phyloP scores from a whole-genome alignment of 30 jellyfish, hydroid and myxozoan genomes.

The Rhopilema esculentum region DNA sequence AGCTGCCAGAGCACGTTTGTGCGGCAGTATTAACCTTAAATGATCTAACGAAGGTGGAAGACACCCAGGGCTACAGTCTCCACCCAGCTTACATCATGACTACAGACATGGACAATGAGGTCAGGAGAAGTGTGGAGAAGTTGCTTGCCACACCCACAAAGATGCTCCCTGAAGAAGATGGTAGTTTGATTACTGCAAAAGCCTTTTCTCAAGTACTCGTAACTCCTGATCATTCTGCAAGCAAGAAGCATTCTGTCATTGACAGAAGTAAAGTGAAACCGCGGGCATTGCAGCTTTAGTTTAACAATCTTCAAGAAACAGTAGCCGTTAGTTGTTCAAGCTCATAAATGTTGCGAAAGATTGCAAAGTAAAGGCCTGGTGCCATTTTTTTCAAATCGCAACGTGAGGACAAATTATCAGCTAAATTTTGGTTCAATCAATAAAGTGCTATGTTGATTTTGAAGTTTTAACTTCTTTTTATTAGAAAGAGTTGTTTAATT shows the following conservation, averaged over 20 bases:
- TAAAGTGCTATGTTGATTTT: no score
- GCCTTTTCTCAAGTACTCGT: conserved; percentile 50
- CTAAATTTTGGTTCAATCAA: no score
- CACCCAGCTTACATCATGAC: conserved; percentile 37
- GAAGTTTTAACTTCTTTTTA: no score
- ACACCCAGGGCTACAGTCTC: conserved; percentile 15
- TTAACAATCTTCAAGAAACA: no score
- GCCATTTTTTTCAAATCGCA: no score
- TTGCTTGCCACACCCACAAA: conserved; percentile 66
- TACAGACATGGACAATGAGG: conserved; percentile 12
- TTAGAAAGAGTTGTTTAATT: no score
- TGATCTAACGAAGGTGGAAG: conserved; percentile 29
- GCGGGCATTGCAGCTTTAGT: conserved; percentile 37
- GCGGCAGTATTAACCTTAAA: conserved; percentile 25
- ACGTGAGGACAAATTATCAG: no score
- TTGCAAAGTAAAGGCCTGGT: no score
- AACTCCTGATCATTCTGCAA: conserved; percentile 52
- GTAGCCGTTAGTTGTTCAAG: no score
- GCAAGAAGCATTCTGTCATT: not conserved
- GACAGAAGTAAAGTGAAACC: conserved; percentile 36
- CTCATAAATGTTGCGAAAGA: no score
- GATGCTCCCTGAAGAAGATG: conserved; percentile 16
- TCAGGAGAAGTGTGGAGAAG: conserved; percentile 2
- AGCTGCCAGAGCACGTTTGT: conserved; percentile 28
- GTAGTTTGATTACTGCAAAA: conserved; percentile 9